Evolutionary conservation across 2,113 vertebrate species (phyloP), one percentile per base, ranked within the genome.

Genomic region (Leiothrix lutea): DNA sequence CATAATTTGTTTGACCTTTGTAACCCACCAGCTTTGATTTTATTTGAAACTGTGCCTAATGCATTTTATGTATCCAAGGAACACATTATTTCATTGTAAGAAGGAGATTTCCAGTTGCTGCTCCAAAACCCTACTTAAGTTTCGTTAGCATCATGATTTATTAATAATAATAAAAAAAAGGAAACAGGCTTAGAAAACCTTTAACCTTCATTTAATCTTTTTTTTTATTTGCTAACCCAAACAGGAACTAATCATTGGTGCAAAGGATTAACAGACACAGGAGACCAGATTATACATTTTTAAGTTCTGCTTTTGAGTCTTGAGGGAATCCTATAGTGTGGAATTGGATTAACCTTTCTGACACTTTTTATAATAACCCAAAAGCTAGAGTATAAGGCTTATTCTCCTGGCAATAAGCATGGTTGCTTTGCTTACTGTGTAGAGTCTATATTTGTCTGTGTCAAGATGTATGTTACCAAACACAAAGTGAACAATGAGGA

Each of bases 341-440:
- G 94, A 97, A 97, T 95, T 97, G 81, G 96, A 97, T 98, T 98
- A 98, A 96, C 92, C 94, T 98, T 97, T 96, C 79, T 96, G 96
- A 97, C 95, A 96, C 62, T 86, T 95, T 88, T 92, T 92, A 94
- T 97, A 95, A 97, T 95, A 96, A 94, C 50, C 64, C 88, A 94
- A 93, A 94, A 96, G 33, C 95, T 96, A 74, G 84, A 86, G 23
- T 86, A 74, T 78, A 93, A 92, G 14, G 40, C 72, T 95, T 94
- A 95, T 80, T 97, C 91, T 96, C 71, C 66, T 77, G 56, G 89
- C 42, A 88, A 44, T 65, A 65, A 64, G 48, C n/a, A 67, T 65
- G 47, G 50, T 48, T 96, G 67, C 26, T 94, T 78, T 90, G 66
- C 70, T 95, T 91, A 75, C 53, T 70, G 7, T 77, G 33, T 58